phyloP scores from a whole-genome alignment of 1,140 invertebrate genomes.

The Augochlora pura region DNA sequence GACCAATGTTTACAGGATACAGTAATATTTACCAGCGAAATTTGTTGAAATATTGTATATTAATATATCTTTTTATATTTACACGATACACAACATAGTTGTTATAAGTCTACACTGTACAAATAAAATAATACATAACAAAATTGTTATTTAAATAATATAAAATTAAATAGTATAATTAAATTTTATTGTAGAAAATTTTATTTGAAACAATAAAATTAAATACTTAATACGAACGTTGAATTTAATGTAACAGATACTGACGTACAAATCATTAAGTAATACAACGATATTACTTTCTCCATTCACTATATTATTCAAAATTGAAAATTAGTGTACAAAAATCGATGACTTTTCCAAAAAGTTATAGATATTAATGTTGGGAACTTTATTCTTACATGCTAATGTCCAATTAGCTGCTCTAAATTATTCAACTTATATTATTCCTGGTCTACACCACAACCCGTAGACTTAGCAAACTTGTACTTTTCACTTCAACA shows the following conservation, averaged over 20 bases:
- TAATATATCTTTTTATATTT: conserved; percentile 40
- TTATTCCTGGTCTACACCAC: conserved; percentile 60
- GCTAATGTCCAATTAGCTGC: conserved; percentile 54
- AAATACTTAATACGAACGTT: conserved; percentile 18
- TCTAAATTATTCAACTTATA: conserved; percentile 54
- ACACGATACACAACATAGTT: conserved; percentile 54
- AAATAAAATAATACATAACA: conserved; percentile 40
- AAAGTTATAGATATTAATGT: conserved; percentile 1
- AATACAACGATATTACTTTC: neutral
- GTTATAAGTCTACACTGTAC: conserved; percentile 53
- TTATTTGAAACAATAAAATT: conserved; percentile 12
- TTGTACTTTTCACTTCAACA: conserved; percentile 61
- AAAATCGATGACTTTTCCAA: neutral
- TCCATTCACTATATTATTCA: neutral
- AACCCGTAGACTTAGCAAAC: conserved; percentile 59
- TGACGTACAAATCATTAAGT: neutral
- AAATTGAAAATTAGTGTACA: conserved; percentile 21
- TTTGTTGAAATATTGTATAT: conserved; percentile 25
- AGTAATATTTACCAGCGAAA: conserved; percentile 29
- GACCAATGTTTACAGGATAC: conserved; percentile 1
- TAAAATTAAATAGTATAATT: conserved; percentile 41
- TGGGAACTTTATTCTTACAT: conserved; percentile 16
- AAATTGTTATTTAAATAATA: conserved; percentile 47
- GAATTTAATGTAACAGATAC: neutral
- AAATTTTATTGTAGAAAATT: conserved; percentile 2